Base-by-base conservation (phyloP, 2,797 vertebrate genomes). In the Acomys russatus region DNA sequence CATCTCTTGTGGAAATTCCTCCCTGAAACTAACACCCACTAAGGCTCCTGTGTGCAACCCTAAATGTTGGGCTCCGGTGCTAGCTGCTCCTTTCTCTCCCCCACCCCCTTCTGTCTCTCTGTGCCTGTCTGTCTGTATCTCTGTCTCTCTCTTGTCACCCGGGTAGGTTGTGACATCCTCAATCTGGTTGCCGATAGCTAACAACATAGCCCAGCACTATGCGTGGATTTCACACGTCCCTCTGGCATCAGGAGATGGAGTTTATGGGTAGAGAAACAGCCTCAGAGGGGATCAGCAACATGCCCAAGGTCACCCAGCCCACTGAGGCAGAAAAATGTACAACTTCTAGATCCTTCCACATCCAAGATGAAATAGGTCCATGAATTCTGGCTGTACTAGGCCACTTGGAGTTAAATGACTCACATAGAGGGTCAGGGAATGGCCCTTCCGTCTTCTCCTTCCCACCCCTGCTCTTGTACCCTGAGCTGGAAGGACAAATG, bases 361-460 rank as follows among this genome's bases (percentile, higher is more conserved):
- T 35, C 73, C 90, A 12, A 20, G 92, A 63, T 88, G 70, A 61
- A 38, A 1, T 56, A 63, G 82, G 74, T 3, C 12, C 17, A 64
- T 1, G 3, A 2, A 35, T 63, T n/a, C 51, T 80, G 23, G 54
- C 86, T 8, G 28, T 33, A 1, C 51, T 0, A 15, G 49, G 56
- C 3, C 23, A 51, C 33, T 11, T 35, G 44, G 30, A 28, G n/a
- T 73, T 44, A 59, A 59, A 25, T 14, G 38, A 59, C 23, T 9
- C 15, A 8, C 0, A 17, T 0, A 12, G n/a, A 70, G 54, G 56
- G 49, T 33, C 68, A 22, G n/a, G 0, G 8, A 30, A 20, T 0
- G 8, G 68, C 68, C 25, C 12, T 56, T 23, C 25, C n/a, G 56
- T 14, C n/a, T 56, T 74, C 77, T 51, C 74, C 5, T 61, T 71